Percentiles rank a stretch among this genome's conserved stretches.
phyloP scores from a whole-genome alignment of 2,113 vertebrate species.

The Ahaetulla prasina region DNA sequence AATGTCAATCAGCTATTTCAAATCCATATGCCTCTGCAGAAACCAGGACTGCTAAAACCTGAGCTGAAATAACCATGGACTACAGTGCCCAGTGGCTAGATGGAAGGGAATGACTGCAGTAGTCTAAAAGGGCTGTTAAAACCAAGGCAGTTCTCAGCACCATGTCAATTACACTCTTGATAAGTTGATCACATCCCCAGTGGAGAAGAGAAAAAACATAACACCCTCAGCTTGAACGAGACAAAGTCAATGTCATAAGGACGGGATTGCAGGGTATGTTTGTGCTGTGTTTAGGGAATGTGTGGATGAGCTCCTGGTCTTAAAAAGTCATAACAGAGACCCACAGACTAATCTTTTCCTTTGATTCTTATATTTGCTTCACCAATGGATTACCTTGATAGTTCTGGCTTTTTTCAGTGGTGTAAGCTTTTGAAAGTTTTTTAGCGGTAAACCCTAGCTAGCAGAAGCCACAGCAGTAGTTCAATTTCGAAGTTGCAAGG shows the following conservation, averaged over 20 bases:
- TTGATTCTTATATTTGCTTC: neutral
- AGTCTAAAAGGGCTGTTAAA: neutral
- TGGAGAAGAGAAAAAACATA: neutral
- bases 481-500: neutral
- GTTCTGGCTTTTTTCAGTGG: neutral
- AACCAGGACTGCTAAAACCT: neutral
- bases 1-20: neutral
- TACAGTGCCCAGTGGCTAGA: neutral
- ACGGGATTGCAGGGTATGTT: neutral
- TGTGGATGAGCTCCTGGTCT: neutral
- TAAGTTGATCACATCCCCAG: neutral
- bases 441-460: neutral
- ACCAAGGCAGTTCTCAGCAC: neutral
- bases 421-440: neutral
- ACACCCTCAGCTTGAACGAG: neutral
- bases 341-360: neutral
- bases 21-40: neutral
- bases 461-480: conserved; percentile 1
- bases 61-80: neutral
- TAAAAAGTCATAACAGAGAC: neutral
- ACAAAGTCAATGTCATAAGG: neutral
- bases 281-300: neutral
- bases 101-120: neutral
- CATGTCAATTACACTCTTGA: neutral
- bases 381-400: neutral